Percentiles rank a stretch among this genome's conserved stretches.
Conservation (phyloP, 2,797 vertebrate species). For the Graptemys geographica region DNA sequence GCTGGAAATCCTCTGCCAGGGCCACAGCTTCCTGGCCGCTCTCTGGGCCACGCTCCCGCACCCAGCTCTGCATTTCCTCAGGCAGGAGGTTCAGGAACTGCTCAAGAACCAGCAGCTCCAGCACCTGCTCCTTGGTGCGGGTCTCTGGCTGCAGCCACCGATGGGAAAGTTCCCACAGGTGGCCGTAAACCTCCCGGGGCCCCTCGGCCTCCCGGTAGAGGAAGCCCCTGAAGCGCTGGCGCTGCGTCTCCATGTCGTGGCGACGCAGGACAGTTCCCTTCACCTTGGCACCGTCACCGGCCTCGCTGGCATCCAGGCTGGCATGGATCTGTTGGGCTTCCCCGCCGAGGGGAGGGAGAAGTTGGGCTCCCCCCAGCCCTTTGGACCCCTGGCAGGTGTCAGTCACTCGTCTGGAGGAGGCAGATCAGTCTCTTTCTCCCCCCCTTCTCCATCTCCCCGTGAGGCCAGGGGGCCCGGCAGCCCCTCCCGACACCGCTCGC, state of each 20-base stretch:
- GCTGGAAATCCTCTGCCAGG: slow-evolving; percentile 53
- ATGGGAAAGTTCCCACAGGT: slow-evolving; percentile 53
- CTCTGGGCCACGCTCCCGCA: slow-evolving; percentile 43
- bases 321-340: background rate
- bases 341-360: no score
- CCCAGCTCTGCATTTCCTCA: slow-evolving; percentile 67
- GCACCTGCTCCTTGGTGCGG: slow-evolving; percentile 69
- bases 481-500: background rate
- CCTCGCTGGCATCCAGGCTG: background rate
- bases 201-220: slow-evolving; percentile 49
- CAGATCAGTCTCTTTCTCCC: no score
- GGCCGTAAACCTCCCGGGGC: slow-evolving; percentile 55
- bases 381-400: no score
- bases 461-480: background rate
- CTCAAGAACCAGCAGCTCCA: slow-evolving; percentile 73
- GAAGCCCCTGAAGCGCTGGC: slow-evolving; percentile 63
- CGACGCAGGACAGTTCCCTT: background rate
- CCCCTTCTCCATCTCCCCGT: background rate
- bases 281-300: no score
- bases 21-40: slow-evolving; percentile 55
- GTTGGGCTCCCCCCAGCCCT: no score
- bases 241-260: background rate
- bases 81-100: slow-evolving; percentile 68
- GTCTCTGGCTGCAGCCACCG: slow-evolving; percentile 60
- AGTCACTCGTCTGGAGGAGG: background rate